Evolutionary conservation across 2,113 vertebrate genomes (phyloP).

Genomic region (Zeus faber): DNA sequence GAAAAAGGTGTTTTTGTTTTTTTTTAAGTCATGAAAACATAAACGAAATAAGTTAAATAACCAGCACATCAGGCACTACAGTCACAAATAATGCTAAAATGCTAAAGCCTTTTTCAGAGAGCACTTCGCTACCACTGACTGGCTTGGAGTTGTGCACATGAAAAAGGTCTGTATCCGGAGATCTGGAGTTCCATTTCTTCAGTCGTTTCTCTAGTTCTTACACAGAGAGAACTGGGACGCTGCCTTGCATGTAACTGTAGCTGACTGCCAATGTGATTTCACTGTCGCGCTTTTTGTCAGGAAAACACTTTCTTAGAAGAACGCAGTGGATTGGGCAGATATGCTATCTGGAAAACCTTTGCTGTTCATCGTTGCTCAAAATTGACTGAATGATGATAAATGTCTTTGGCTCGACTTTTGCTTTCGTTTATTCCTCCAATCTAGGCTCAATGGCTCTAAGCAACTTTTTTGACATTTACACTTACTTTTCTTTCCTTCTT

Average conservation of each 20-base stretch:
- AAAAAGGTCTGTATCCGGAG: slow-evolving; percentile 9
- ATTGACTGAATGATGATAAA: slow-evolving; percentile 9
- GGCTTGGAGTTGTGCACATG: slow-evolving; percentile 17
- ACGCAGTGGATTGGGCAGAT: too few species aligned
- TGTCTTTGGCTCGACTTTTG: background rate
- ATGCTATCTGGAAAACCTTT: too few species aligned
- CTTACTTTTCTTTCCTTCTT: background rate
- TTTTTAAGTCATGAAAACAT: too few species aligned
- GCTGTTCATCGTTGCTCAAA: slow-evolving; percentile 11
- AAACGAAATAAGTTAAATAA: too few species aligned
- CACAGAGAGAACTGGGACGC: too few species aligned
- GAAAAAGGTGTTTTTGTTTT: background rate
- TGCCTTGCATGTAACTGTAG: too few species aligned
- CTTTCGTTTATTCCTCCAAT: slow-evolving; percentile 10
- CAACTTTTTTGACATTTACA: background rate
- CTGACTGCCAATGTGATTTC: too few species aligned
- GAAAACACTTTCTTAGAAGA: too few species aligned
- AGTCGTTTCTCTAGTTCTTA: too few species aligned
- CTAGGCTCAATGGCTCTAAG: slow-evolving; percentile 13
- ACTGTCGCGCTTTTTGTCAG: too few species aligned
- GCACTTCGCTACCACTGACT: slow-evolving; percentile 16
- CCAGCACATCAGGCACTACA: too few species aligned
- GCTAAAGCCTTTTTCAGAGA: slow-evolving; percentile 33
- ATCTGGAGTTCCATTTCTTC: slow-evolving; percentile 1
- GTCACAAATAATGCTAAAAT: too few species aligned